Percentiles rank a stretch among this genome's conserved stretches.
phyloP scores from a whole-genome alignment of 2,888 invertebrate genomes.

The Melieria picta region DNA sequence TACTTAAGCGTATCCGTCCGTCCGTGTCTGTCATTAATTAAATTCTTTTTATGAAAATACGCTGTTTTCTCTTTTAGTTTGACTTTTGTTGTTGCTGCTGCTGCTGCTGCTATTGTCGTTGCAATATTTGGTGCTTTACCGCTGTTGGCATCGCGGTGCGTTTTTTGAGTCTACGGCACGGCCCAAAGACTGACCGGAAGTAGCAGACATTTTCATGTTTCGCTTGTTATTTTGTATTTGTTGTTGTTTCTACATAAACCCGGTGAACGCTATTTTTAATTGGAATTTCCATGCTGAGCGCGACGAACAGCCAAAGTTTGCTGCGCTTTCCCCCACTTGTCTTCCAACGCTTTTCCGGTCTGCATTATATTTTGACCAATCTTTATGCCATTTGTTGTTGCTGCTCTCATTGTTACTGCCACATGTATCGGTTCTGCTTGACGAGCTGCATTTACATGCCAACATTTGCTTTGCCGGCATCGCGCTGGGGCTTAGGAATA shows the following conservation, averaged over 20 bases:
- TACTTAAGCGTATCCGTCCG: conserved; percentile 30
- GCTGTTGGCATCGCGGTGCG: not conserved
- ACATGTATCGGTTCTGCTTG: conserved; percentile 19
- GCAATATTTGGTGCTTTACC: conserved; percentile 7
- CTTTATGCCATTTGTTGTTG: not conserved
- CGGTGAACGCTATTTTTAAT: not conserved
- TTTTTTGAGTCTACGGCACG: conserved; percentile 6
- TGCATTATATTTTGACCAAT: conserved; percentile 6
- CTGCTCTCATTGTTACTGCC: not conserved
- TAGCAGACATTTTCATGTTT: conserved; percentile 38
- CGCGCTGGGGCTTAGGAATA: no score
- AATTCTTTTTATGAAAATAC: conserved; percentile 24
- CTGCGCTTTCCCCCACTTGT: not conserved
- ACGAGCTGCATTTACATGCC: not conserved
- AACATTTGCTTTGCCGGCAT: no score
- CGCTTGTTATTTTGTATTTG: conserved; percentile 25
- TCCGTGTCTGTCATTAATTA: conserved; percentile 27
- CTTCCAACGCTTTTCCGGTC: conserved; percentile 11
- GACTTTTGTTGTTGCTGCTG: no score
- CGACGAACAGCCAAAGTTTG: not conserved
- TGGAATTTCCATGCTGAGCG: not conserved
- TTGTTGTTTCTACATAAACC: not conserved
- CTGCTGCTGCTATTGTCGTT: no score
- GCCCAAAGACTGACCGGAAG: conserved; percentile 36
- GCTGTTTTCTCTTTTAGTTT: conserved; percentile 15